A percentile compares a stretch with the other conserved stretches of the same genome.
Conservation (phyloP, 1,140 invertebrate genomes). For the Anoplolepis gracilipes region DNA sequence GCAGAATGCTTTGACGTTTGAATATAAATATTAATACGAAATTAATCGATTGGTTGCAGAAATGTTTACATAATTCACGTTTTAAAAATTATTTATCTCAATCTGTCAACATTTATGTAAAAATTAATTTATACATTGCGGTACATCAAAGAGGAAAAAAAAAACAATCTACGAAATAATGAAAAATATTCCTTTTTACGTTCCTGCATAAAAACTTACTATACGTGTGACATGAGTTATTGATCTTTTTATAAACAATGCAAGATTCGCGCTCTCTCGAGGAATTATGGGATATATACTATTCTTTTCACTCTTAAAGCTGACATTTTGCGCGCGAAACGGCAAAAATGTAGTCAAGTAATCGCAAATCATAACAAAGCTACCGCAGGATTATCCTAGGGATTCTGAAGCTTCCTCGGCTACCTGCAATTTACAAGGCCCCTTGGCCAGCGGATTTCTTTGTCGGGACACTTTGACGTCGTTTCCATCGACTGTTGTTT, state of each 20-base stretch:
- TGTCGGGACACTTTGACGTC: neutral
- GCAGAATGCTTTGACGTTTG: too few species aligned
- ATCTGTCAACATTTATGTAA: neutral
- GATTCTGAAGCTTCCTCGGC: slow-evolving; percentile 42
- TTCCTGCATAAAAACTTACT: neutral
- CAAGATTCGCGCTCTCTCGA: neutral
- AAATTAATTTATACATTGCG: neutral
- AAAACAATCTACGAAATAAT: neutral
- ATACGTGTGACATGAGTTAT: neutral
- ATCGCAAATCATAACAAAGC: slow-evolving; percentile 54
- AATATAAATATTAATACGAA: neutral
- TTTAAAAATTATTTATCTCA: neutral
- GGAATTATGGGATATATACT: neutral
- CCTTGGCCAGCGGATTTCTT: slow-evolving; percentile 28
- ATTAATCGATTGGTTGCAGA: neutral
- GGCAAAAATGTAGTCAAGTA: slow-evolving; percentile 10
- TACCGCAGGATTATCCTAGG: slow-evolving; percentile 56
- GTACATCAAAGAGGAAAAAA: neutral
- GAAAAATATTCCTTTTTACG: neutral
- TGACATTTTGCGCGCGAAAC: neutral
- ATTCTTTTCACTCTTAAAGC: neutral
- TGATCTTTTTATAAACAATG: neutral
- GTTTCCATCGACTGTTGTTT: neutral
- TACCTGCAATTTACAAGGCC: slow-evolving; percentile 53
- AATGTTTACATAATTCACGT: neutral